phyloP scores from a whole-genome alignment of 1,140 invertebrate genomes.

The Camponotus floridanus region DNA sequence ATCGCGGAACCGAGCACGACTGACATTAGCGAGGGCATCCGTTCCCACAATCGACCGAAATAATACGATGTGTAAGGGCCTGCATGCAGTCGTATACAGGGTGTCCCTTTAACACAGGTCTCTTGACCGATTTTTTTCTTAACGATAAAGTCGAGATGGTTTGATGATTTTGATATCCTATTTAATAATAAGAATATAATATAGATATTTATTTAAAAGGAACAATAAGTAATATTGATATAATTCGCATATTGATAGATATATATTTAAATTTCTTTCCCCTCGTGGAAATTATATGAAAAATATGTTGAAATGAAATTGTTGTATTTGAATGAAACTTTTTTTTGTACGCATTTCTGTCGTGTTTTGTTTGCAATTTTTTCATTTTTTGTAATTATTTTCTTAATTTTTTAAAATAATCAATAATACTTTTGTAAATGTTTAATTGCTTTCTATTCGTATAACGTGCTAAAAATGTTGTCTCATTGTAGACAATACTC shows the following conservation, averaged over 20 bases:
- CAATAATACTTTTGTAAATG: not conserved
- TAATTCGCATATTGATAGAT: too few species aligned
- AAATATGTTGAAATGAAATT: too few species aligned
- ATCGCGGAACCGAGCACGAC: not conserved
- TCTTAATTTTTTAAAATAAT: not conserved
- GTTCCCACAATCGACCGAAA: constrained; percentile 67
- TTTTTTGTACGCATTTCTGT: not conserved
- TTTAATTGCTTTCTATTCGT: constrained; percentile 7
- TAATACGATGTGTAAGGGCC: constrained; percentile 24
- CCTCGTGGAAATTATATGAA: too few species aligned
- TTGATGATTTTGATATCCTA: not conserved
- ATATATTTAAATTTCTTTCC: too few species aligned
- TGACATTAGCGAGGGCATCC: not conserved
- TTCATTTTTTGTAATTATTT: not conserved
- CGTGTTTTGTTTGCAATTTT: not conserved
- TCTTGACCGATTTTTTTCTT: not conserved
- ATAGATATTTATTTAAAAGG: too few species aligned
- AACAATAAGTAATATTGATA: too few species aligned
- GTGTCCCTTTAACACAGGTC: not conserved
- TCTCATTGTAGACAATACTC: constrained; percentile 26
- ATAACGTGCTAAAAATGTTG: constrained; percentile 8
- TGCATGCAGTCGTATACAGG: not conserved
- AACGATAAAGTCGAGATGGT: not conserved
- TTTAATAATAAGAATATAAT: not conserved
- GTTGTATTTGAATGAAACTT: not conserved